These are phyloP conservation scores for Acanthosepion pharaonis DNA, from an alignment of 2,888 invertebrate genomes.

Conservation along the genomic window DNA sequence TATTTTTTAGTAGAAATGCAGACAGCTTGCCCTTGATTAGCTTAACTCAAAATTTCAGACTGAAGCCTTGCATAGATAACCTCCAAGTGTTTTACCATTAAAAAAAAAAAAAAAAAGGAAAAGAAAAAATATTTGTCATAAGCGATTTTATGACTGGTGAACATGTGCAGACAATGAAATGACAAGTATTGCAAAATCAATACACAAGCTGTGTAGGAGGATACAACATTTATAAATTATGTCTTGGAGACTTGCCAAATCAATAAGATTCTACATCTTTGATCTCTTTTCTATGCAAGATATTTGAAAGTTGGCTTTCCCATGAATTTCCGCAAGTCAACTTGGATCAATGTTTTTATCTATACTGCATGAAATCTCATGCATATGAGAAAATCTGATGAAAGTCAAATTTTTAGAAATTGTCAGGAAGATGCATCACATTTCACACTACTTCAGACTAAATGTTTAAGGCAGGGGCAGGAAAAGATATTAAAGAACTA, in stretches of 20 bases:
- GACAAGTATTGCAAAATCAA: slow-evolving; percentile 33
- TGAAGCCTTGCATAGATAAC: slow-evolving; percentile 33
- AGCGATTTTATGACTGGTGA: not conserved
- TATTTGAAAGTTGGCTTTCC: slow-evolving; percentile 21
- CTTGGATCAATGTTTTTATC: slow-evolving; percentile 33
- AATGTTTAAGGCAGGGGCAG: not conserved
- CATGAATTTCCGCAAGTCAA: slow-evolving; percentile 22
- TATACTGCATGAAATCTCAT: not conserved
- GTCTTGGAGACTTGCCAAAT: slow-evolving; percentile 22
- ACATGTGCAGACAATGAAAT: slow-evolving; percentile 33
- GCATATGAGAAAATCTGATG: not conserved
- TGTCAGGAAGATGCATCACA: slow-evolving; percentile 33
- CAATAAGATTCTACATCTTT: slow-evolving; percentile 23
- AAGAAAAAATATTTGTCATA: not conserved
- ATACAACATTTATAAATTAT: not conserved
- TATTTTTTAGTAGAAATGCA: not conserved
- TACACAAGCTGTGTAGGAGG: slow-evolving; percentile 8
- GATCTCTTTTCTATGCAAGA: slow-evolving; percentile 10
- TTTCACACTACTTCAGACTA: not conserved
- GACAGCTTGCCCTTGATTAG: slow-evolving; percentile 17
- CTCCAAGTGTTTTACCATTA: slow-evolving; percentile 18
- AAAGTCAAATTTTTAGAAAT: slow-evolving; percentile 33
- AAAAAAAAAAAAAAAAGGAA: not conserved
- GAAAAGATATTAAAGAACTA: not conserved
- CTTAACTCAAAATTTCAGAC: not conserved